phyloP scores from a whole-genome alignment of 1,140 invertebrate species.

The Drosophila bocki region DNA sequence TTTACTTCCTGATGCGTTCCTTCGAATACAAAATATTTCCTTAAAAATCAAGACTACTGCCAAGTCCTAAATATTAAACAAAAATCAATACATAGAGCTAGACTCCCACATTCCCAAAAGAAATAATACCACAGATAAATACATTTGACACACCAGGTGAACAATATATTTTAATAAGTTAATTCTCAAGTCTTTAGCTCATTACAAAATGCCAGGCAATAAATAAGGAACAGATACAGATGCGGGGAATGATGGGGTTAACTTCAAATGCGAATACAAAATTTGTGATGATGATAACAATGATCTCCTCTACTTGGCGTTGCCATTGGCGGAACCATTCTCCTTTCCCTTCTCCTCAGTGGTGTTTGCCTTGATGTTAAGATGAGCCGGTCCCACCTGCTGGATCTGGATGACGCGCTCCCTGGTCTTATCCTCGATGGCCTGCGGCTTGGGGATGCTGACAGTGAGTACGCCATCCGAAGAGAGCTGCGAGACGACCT shows the following conservation, averaged over 20 bases:
- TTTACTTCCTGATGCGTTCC: too few relatives aligned
- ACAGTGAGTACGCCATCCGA: slow-evolving; percentile 91
- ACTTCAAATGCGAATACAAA: not conserved
- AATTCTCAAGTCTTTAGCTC: slow-evolving; percentile 45
- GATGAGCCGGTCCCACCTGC: slow-evolving; percentile 61
- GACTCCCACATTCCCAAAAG: not conserved
- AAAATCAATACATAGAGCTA: too few relatives aligned
- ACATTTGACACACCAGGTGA: slow-evolving; percentile 28
- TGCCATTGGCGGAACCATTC: slow-evolving; percentile 42
- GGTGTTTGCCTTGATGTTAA: slow-evolving; percentile 52
- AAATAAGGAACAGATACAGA: slow-evolving; percentile 6
- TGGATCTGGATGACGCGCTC: slow-evolving; percentile 66
- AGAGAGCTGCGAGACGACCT: slow-evolving; percentile 89
- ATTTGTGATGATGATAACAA: not conserved
- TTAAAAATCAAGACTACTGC: too few relatives aligned
- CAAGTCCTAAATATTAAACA: too few relatives aligned
- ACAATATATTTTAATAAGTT: slow-evolving; percentile 30
- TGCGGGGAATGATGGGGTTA: slow-evolving; percentile 19
- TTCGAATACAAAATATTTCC: too few relatives aligned
- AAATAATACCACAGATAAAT: not conserved
- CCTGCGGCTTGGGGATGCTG: slow-evolving; percentile 86
- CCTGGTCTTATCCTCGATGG: slow-evolving; percentile 75
- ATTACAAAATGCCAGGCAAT: slow-evolving; percentile 45
- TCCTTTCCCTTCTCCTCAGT: slow-evolving; percentile 35
- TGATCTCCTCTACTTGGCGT: slow-evolving; percentile 28